A percentile compares a stretch with the other conserved stretches of the same genome.
Evolutionary conservation across 2,888 invertebrate species (phyloP).

Genomic region (Synergus umbraculus): DNA sequence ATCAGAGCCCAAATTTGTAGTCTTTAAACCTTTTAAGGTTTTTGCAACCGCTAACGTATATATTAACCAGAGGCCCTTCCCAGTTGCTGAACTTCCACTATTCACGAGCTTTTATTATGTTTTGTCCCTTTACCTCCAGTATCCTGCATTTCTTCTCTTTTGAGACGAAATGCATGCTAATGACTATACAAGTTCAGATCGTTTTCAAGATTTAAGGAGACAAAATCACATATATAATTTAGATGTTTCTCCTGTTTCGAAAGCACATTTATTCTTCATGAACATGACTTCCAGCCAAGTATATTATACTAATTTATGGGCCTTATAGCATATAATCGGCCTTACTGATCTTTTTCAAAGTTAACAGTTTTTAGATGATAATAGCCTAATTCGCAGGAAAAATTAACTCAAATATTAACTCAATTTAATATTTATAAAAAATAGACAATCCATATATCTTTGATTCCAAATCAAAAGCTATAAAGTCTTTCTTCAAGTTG

Average conservation of each 20-base stretch:
- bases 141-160: constrained; percentile 39
- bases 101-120: constrained; percentile 45
- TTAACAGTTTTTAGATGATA: too few relatives aligned
- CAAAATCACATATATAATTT: constrained; percentile 51
- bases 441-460: too few relatives aligned
- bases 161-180: constrained; percentile 42
- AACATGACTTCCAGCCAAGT: too few relatives aligned
- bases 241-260: constrained; percentile 43
- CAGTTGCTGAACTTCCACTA: constrained; percentile 26
- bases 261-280: constrained; percentile 26
- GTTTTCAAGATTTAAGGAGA: constrained; percentile 50
- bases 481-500: too few relatives aligned
- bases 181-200: constrained; percentile 49
- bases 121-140: neutral
- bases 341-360: too few relatives aligned
- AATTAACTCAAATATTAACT: too few relatives aligned
- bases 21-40: constrained; percentile 74
- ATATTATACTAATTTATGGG: too few relatives aligned
- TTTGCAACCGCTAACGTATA: constrained; percentile 60
- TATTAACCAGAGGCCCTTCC: constrained; percentile 5
- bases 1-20: constrained; percentile 71
- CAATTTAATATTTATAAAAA: too few relatives aligned
- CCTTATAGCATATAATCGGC: too few relatives aligned
- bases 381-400: too few relatives aligned
- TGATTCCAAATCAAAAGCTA: too few relatives aligned